Percentiles rank a stretch among this genome's conserved stretches.
Evolutionary conservation across 2,113 vertebrate genomes (phyloP).

Genomic region (Engraulis encrasicolus): DNA sequence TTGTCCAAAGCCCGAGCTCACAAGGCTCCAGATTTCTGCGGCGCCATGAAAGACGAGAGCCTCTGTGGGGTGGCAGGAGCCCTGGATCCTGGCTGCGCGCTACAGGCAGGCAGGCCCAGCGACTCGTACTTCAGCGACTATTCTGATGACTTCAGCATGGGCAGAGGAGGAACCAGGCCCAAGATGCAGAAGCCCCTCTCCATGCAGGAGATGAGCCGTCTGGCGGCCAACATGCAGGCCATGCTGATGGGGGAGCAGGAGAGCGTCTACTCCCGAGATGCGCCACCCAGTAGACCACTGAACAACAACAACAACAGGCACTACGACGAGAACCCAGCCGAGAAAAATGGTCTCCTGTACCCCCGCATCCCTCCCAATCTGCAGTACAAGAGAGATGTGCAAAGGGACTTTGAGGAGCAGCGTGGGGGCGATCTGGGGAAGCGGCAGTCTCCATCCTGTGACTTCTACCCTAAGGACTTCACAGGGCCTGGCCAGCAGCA

Average conservation of each 20-base stretch:
- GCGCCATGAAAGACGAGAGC: constrained; percentile 44
- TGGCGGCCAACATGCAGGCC: constrained; percentile 59
- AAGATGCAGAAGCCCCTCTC: constrained; percentile 40
- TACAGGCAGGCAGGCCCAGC: constrained; percentile 44
- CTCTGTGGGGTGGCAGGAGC: constrained; percentile 42
- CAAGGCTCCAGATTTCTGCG: constrained; percentile 42
- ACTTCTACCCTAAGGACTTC: constrained; percentile 49
- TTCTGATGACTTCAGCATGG: constrained; percentile 45
- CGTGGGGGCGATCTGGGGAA: constrained; percentile 45
- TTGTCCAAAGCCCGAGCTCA: constrained; percentile 45
- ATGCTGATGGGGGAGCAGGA: constrained; percentile 55
- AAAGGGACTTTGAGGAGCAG: constrained; percentile 51
- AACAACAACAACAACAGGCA: constrained; percentile 52
- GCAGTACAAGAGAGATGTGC: constrained; percentile 55
- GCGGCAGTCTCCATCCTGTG: constrained; percentile 42
- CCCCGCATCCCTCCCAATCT: constrained; percentile 33
- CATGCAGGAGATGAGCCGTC: constrained; percentile 60
- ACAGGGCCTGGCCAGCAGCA: constrained; percentile 48
- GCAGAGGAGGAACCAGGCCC: constrained; percentile 41
- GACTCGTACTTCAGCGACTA: constrained; percentile 48
- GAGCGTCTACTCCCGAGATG: constrained; percentile 32
- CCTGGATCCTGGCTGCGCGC: constrained; percentile 42
- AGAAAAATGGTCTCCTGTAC: constrained; percentile 60
- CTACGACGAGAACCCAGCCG: constrained; percentile 54
- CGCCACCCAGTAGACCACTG: constrained; percentile 52